Percentiles rank a stretch among this genome's conserved stretches.
Evolutionary conservation across 1,140 invertebrate species (phyloP).

Genomic region (Teleopsis dalmanni): DNA sequence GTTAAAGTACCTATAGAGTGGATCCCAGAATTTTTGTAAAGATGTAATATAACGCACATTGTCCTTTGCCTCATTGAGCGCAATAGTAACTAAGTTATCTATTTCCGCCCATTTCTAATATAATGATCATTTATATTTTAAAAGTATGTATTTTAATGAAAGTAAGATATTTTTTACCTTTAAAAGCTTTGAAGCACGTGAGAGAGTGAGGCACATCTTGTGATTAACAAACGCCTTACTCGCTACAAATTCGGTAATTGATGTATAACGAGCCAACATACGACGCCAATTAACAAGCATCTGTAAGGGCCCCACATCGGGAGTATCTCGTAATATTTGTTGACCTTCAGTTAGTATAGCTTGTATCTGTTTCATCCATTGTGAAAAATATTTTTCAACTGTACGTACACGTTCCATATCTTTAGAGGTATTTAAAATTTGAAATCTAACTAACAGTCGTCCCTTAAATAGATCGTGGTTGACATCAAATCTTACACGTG

Average conservation of each 20-base stretch:
- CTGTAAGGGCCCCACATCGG: conserved; percentile 68
- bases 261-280: conserved; percentile 68
- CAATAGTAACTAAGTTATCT: conserved; percentile 62
- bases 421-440: conserved; percentile 31
- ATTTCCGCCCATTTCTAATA: conserved; percentile 68
- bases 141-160: background rate
- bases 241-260: conserved; percentile 70
- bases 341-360: conserved; percentile 48
- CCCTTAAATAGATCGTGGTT: conserved; percentile 29
- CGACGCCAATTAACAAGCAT: conserved; percentile 78
- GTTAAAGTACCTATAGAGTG: conserved; percentile 54
- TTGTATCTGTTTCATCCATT: conserved; percentile 31
- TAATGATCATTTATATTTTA: background rate
- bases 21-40: conserved; percentile 77
- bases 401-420: conserved; percentile 20
- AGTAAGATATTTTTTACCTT: conserved; percentile 48
- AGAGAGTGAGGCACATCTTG: conserved; percentile 57
- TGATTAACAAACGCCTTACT: conserved; percentile 55
- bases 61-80: conserved; percentile 75
- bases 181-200: conserved; percentile 61
- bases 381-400: conserved; percentile 26
- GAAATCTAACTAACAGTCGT: conserved; percentile 27
- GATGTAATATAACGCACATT: conserved; percentile 84
- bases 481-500: conserved; percentile 22
- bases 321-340: conserved; percentile 71